Percentiles rank a stretch among this genome's conserved stretches.
These are phyloP conservation scores for Tangara arthus DNA, from an alignment of 2,797 vertebrate species.

Conservation along the genomic window DNA sequence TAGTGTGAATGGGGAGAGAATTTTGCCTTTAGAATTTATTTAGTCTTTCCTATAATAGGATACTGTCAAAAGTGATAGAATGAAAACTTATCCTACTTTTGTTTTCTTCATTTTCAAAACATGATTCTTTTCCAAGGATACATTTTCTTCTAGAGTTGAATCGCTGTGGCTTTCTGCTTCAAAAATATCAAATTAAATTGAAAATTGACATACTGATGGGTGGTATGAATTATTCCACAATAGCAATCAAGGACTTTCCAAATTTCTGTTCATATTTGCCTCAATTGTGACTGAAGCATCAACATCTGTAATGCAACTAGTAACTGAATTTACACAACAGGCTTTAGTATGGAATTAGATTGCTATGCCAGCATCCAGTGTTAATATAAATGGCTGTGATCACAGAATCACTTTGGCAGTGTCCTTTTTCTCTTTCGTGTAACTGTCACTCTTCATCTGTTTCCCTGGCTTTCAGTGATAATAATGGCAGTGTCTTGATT, in stretches of 20 bases:
- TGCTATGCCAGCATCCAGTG: background rate
- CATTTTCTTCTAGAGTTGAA: background rate
- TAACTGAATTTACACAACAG: background rate
- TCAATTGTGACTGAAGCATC: background rate
- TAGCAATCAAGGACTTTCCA: background rate
- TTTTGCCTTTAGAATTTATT: background rate
- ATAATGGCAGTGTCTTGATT: slow-evolving; percentile 61
- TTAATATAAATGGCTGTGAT: background rate
- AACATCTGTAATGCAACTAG: background rate
- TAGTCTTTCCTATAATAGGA: background rate
- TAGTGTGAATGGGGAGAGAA: background rate
- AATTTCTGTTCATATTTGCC: background rate
- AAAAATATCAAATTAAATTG: background rate
- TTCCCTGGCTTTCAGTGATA: slow-evolving; percentile 20
- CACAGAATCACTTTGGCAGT: background rate
- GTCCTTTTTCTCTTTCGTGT: slow-evolving; percentile 23
- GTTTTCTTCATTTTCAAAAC: background rate
- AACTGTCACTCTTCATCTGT: slow-evolving; percentile 3
- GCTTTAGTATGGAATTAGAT: background rate
- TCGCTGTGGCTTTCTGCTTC: background rate
- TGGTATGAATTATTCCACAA: background rate
- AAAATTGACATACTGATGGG: background rate
- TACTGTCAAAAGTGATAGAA: slow-evolving; percentile 10
- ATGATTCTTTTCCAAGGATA: background rate
- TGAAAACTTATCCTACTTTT: background rate